Conservation (phyloP, 1,140 invertebrate genomes). For the Drosophila oshimai region DNA sequence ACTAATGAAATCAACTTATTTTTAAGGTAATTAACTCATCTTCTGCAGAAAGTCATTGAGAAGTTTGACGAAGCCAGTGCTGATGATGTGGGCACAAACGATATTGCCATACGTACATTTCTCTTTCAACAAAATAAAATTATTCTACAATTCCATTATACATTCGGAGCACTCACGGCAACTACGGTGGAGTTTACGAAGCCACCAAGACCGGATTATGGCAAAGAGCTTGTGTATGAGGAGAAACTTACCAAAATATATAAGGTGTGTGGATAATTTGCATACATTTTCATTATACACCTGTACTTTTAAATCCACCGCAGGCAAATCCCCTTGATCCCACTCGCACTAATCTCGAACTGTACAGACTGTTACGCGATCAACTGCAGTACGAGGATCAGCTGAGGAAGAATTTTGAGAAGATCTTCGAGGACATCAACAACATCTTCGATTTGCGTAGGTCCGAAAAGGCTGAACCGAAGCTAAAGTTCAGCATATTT, state of each 20-base stretch:
- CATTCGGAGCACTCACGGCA: constrained; percentile 86
- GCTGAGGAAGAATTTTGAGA: constrained; percentile 74
- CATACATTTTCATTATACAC: neutral
- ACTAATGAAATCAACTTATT: neutral
- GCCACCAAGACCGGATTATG: constrained; percentile 86
- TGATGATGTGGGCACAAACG: constrained; percentile 61
- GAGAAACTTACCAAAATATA: constrained; percentile 86
- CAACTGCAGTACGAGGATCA: constrained; percentile 84
- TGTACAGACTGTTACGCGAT: constrained; percentile 84
- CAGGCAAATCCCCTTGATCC: constrained; percentile 86
- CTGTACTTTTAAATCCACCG: neutral
- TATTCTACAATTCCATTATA: constrained; percentile 87
- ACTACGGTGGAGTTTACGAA: constrained; percentile 87
- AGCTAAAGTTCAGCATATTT: constrained; percentile 83
- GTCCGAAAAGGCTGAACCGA: constrained; percentile 83
- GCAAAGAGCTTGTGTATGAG: constrained; percentile 85
- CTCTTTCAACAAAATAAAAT: constrained; percentile 86
- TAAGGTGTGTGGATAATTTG: constrained; percentile 82
- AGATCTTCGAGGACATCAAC: constrained; percentile 84
- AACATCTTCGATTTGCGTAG: constrained; percentile 83
- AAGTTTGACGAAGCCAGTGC: constrained; percentile 33
- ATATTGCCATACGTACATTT: constrained; percentile 87
- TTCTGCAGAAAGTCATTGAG: constrained; percentile 53
- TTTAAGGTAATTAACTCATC: neutral
- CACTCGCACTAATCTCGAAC: constrained; percentile 86